Base-by-base conservation (phyloP, 2,113 vertebrate genomes). In the Neofelis nebulosa region DNA sequence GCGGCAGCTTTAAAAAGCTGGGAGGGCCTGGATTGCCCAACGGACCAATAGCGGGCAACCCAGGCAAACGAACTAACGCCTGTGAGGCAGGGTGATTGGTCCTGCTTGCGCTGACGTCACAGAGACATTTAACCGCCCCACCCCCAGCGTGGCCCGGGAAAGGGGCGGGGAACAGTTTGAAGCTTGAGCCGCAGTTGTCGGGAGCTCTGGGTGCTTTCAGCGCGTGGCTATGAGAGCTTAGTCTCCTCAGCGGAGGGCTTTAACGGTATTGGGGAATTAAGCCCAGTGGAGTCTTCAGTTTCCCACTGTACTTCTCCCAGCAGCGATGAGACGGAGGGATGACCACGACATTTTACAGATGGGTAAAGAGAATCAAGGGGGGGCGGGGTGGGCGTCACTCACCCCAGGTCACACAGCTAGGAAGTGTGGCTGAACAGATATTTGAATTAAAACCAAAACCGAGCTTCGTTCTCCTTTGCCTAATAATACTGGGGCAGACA, bases 1-100 rank as follows among this genome's bases (percentile, higher is more conserved):
- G 55, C 97, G 84, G 96, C 45, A 36, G 73, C 98, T 98, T 98
- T 98, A 98, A 98, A 92, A 94, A 41, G 31, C 41, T 65, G 96
- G 76, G 71, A 78, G 69, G 2, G 91, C 93, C 92, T n/a, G 29
- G 50, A 27, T 29, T 80, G 45, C 81, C 36, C 86, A 55, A 63
- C 52, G 66, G 85, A 27, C 97, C 97, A 98, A 96, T 98, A 95
- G 92, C 18, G 25, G 55, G 36, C 55, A 52, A 23, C 0, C 21
- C 68, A 96, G 94, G 85, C 86, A 96, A 98, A 97, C 27, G 31
- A 95, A 61, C 74, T 93, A 92, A 89, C 73, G 97, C 61, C 86
- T 55, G 31, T 36, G 1, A 3, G 36, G 41, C 68, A n/a, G 18
- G 6, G 38, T 29, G 96, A 96, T 97, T 98, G 97, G 98, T 0